Conservation (phyloP, 2,113 vertebrate genomes). For the Trinectes maculatus region DNA sequence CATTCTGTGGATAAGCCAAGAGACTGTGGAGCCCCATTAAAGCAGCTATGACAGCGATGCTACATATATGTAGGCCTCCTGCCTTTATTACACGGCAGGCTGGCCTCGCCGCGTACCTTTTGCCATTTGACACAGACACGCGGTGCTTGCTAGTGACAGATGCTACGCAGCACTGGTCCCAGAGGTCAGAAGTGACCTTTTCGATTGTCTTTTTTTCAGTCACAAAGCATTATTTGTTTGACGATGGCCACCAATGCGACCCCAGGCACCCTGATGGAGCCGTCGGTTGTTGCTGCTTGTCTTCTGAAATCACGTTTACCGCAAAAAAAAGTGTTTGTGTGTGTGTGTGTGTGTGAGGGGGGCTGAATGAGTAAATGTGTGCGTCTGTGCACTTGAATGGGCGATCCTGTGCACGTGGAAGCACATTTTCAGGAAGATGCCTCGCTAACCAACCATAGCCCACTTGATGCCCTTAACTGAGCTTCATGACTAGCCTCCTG, state of each 20-base stretch:
- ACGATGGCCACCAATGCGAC: constrained; percentile 74
- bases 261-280: constrained; percentile 71
- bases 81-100: constrained; percentile 48
- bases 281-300: constrained; percentile 73
- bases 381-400: constrained; percentile 6
- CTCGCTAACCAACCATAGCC: constrained; percentile 53
- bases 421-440: constrained; percentile 28
- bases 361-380: constrained; percentile 35
- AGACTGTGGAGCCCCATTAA: constrained; percentile 22
- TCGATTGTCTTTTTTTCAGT: constrained; percentile 71
- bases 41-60: constrained; percentile 43
- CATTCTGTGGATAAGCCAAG: constrained; percentile 15
- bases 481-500: constrained; percentile 80
- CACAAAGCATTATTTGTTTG: constrained; percentile 73
- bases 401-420: constrained; percentile 8
- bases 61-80: constrained; percentile 13
- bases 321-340: constrained; percentile 57
- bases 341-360: constrained; percentile 2
- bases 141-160: constrained; percentile 72
- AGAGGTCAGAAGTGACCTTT: constrained; percentile 81
- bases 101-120: constrained; percentile 62
- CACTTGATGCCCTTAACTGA: constrained; percentile 77
- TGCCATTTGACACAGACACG: constrained; percentile 72
- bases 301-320: constrained; percentile 78
- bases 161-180: constrained; percentile 69